A percentile compares a stretch with the other conserved stretches of the same genome.
phyloP scores from a whole-genome alignment of 2,888 invertebrate genomes.

The Drosophila crucigera region DNA sequence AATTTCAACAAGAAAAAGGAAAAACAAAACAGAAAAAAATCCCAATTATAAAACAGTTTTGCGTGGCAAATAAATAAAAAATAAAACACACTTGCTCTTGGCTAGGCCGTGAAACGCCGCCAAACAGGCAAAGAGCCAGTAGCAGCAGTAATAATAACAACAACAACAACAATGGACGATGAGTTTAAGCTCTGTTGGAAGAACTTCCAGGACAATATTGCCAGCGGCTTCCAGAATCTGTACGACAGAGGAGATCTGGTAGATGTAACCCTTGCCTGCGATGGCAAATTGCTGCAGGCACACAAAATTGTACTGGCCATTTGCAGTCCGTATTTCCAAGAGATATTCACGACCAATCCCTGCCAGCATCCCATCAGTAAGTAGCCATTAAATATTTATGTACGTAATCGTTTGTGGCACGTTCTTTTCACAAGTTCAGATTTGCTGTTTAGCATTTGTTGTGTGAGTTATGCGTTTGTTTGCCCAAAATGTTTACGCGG shows the following conservation, averaged over 20 bases:
- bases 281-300: constrained; percentile 86
- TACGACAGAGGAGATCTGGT: constrained; percentile 86
- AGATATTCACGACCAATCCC: constrained; percentile 85
- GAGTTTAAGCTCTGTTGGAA: constrained; percentile 86
- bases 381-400: constrained; percentile 58
- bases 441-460: constrained; percentile 25
- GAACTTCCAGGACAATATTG: constrained; percentile 86
- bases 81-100: constrained; percentile 14
- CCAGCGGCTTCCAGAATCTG: constrained; percentile 85
- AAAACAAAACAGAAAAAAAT: neutral
- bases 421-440: constrained; percentile 34
- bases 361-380: constrained; percentile 86
- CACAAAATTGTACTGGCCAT: constrained; percentile 87
- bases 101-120: constrained; percentile 36
- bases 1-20: constrained; percentile 24
- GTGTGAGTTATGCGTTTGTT: constrained; percentile 30
- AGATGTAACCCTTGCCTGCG: constrained; percentile 86
- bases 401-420: constrained; percentile 28
- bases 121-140: constrained; percentile 17
- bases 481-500: constrained; percentile 48
- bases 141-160: neutral
- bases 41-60: constrained; percentile 28
- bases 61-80: constrained; percentile 23
- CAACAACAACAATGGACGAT: constrained; percentile 81
- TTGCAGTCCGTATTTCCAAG: constrained; percentile 86